A percentile compares a stretch with the other conserved stretches of the same genome.
phyloP scores from a whole-genome alignment of 92 coral and sea anemone genomes.

The Parazoanthus swiftii region DNA sequence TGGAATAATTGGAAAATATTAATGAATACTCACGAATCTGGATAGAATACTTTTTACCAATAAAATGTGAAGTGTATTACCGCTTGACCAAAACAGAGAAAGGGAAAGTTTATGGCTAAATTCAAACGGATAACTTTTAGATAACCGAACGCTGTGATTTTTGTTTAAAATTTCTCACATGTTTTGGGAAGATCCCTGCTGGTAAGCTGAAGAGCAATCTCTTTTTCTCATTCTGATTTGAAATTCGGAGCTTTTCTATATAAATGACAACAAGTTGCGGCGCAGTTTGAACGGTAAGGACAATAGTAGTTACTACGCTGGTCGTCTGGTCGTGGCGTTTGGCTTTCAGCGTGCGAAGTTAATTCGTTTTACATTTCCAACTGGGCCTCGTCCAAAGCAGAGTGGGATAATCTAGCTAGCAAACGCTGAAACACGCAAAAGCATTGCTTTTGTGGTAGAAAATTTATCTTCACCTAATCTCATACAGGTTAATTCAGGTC shows the following conservation, averaged over 20 bases:
- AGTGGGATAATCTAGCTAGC: not conserved
- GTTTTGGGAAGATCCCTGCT: slow-evolving; percentile 20
- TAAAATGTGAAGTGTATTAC: not conserved
- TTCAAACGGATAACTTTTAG: not conserved
- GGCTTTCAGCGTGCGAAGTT: slow-evolving; percentile 1
- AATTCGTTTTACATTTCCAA: not conserved
- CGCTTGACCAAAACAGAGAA: too few relatives aligned
- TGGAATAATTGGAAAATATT: not conserved
- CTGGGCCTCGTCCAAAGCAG: not conserved
- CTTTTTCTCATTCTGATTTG: slow-evolving; percentile 10
- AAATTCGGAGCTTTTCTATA: slow-evolving; percentile 23
- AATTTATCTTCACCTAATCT: not conserved
- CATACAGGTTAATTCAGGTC: not conserved
- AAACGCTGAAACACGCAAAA: not conserved
- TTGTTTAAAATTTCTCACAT: slow-evolving; percentile 22
- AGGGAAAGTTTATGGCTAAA: not conserved
- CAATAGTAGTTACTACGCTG: not conserved
- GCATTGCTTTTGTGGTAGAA: not conserved
- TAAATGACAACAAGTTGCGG: not conserved
- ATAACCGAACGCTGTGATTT: not conserved
- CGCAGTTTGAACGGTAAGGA: not conserved
- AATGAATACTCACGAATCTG: not conserved
- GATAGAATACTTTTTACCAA: not conserved
- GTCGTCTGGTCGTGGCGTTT: not conserved
- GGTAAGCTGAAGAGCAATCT: slow-evolving; percentile 9